Percentiles rank a stretch among this genome's conserved stretches.
Conservation (phyloP, 2,888 invertebrate genomes). For the Drosophila tripunctata region DNA sequence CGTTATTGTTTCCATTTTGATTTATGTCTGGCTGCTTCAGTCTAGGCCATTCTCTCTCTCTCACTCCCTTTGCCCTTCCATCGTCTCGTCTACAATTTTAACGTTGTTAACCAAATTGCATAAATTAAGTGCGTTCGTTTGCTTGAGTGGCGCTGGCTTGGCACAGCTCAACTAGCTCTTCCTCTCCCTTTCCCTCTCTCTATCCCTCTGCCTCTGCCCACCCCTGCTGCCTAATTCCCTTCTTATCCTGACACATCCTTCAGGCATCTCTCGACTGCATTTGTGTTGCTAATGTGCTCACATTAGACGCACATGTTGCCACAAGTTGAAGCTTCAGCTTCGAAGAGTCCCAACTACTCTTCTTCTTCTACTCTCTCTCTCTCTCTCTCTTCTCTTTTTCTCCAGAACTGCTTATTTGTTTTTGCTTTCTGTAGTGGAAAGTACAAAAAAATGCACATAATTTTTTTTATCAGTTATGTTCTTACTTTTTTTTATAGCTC, state of each 20-base stretch:
- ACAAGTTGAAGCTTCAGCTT: slow-evolving; percentile 33
- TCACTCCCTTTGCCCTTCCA: not conserved
- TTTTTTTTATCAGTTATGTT: slow-evolving; percentile 44
- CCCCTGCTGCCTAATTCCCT: not conserved
- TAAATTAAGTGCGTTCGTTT: slow-evolving; percentile 82
- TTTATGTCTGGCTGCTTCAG: slow-evolving; percentile 64
- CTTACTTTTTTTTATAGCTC: slow-evolving; percentile 33
- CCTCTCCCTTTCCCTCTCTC: not conserved
- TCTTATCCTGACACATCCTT: slow-evolving; percentile 12
- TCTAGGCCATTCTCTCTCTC: slow-evolving; percentile 4
- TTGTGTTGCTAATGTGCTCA: slow-evolving; percentile 77
- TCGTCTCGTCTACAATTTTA: slow-evolving; percentile 71
- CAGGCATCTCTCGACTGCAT: slow-evolving; percentile 65
- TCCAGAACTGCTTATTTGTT: slow-evolving; percentile 24
- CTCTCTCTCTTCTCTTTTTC: slow-evolving; percentile 15
- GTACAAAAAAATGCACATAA: slow-evolving; percentile 18
- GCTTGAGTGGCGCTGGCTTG: slow-evolving; percentile 71
- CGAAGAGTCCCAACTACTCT: slow-evolving; percentile 26
- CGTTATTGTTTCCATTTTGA: slow-evolving; percentile 78
- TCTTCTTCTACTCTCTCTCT: not conserved
- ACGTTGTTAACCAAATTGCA: slow-evolving; percentile 83
- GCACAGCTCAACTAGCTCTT: slow-evolving; percentile 44
- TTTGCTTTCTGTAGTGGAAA: not conserved
- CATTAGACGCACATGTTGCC: slow-evolving; percentile 78
- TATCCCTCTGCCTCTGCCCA: not conserved